A percentile compares a stretch with the other conserved stretches of the same genome.
phyloP scores from a whole-genome alignment of 2,888 invertebrate species.

The Caenorhabditis zanzibari region DNA sequence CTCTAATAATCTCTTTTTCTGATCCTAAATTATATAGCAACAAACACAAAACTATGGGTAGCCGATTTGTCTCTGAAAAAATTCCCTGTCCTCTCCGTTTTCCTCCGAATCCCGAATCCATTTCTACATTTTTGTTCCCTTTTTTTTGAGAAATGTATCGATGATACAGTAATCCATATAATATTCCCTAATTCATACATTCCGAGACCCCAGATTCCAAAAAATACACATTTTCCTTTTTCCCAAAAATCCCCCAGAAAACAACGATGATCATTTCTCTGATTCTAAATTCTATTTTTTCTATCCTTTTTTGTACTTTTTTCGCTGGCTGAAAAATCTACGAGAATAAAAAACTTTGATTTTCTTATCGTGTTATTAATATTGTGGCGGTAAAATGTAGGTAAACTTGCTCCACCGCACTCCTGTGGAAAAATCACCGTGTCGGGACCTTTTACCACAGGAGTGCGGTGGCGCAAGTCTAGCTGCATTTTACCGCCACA shows the following conservation, averaged over 20 bases:
- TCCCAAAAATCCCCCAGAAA: not conserved
- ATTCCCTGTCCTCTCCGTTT: conserved; percentile 35
- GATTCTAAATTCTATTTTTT: too few relatives aligned
- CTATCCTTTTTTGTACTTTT: too few relatives aligned
- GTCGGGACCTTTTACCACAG: too few relatives aligned
- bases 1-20: conserved; percentile 3
- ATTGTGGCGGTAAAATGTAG: too few relatives aligned
- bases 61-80: conserved; percentile 7
- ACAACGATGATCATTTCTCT: not conserved
- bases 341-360: too few relatives aligned
- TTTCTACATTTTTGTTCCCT: not conserved
- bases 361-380: too few relatives aligned
- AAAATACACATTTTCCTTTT: not conserved
- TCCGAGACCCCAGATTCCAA: too few relatives aligned
- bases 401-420: too few relatives aligned
- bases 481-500: too few relatives aligned
- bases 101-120: not conserved
- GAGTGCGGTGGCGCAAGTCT: too few relatives aligned
- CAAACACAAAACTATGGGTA: conserved; percentile 40
- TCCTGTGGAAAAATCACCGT: too few relatives aligned
- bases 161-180: conserved; percentile 2
- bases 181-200: not conserved
- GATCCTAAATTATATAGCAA: conserved; percentile 48
- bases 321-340: not conserved
- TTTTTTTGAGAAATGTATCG: conserved; percentile 49